These are phyloP conservation scores for Martes martes DNA, from an alignment of 2,113 vertebrate species.

Conservation along the genomic window DNA sequence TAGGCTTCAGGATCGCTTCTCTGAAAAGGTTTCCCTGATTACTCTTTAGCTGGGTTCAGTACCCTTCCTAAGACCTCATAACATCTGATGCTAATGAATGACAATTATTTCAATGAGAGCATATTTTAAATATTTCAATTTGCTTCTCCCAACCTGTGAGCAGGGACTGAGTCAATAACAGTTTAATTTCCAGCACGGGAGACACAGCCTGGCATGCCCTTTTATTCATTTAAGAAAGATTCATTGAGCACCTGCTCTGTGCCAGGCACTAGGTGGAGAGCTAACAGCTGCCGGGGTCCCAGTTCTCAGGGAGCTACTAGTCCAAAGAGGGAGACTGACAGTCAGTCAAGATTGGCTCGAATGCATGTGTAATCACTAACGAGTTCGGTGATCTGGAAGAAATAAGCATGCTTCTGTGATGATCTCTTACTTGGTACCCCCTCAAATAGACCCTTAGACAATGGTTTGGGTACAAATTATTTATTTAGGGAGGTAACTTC, in stretches of 20 bases:
- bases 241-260: neutral
- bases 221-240: neutral
- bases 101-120: neutral
- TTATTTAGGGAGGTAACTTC: neutral
- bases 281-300: neutral
- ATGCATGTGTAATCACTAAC: neutral
- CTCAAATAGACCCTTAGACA: neutral
- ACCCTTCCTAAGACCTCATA: neutral
- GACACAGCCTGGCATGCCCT: neutral
- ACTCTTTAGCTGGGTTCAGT: neutral
- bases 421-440: neutral
- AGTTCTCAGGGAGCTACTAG: neutral
- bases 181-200: neutral
- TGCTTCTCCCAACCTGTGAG: neutral
- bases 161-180: neutral
- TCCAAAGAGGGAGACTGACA: neutral
- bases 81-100: neutral
- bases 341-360: neutral
- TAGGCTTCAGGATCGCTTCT: neutral
- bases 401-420: neutral
- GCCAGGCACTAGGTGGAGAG: neutral
- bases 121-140: neutral
- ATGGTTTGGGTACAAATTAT: neutral
- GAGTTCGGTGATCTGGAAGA: neutral
- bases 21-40: neutral